Evolutionary conservation across 2,888 invertebrate genomes (phyloP).

Genomic region (Eilema sororculum): DNA sequence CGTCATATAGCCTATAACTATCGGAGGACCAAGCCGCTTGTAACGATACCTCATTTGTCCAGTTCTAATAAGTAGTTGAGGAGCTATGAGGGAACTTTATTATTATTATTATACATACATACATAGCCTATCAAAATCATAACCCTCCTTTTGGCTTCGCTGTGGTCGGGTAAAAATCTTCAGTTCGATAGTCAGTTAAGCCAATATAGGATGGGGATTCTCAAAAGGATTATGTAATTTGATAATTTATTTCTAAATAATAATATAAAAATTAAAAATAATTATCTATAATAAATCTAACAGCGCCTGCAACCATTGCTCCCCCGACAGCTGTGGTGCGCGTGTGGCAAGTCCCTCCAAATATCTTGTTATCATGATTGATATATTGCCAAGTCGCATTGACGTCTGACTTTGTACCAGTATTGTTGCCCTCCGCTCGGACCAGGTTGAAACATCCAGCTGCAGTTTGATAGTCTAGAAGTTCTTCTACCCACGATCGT

Average conservation of each 20-base stretch:
- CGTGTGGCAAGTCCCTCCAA: constrained; percentile 51
- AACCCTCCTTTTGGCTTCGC: too few species aligned
- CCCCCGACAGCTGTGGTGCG: constrained; percentile 61
- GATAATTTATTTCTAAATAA: background rate
- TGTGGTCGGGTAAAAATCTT: too few species aligned
- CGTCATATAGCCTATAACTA: too few species aligned
- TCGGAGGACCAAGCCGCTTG: too few species aligned
- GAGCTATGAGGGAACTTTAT: too few species aligned
- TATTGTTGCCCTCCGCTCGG: constrained; percentile 8
- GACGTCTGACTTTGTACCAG: background rate
- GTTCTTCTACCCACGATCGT: constrained; percentile 55
- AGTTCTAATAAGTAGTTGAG: too few species aligned
- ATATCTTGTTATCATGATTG: constrained; percentile 25
- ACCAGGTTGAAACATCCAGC: constrained; percentile 60
- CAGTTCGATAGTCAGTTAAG: too few species aligned
- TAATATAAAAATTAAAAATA: constrained; percentile 9
- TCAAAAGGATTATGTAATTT: background rate
- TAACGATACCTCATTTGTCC: too few species aligned
- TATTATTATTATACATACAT: too few species aligned
- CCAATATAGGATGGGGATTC: background rate
- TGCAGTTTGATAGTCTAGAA: constrained; percentile 54
- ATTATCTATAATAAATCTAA: constrained; percentile 58
- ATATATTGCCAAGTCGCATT: constrained; percentile 12
- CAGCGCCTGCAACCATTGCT: constrained; percentile 44
- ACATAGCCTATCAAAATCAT: too few species aligned